Conservation (phyloP, 2,113 vertebrate genomes). For the Saimiri boliviensis region DNA sequence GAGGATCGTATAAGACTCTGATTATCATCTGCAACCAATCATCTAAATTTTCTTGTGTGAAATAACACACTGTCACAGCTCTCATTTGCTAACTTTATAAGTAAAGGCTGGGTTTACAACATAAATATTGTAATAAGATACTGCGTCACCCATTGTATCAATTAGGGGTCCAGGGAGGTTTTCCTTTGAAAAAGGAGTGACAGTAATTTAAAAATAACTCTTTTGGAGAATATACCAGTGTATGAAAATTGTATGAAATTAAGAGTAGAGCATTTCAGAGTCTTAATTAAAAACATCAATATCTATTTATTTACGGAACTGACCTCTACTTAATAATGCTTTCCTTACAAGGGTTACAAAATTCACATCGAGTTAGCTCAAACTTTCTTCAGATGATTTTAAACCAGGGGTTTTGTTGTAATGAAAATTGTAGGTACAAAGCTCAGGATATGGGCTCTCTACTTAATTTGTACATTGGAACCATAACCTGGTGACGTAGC, state of each 20-base stretch:
- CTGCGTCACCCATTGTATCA: too few relatives aligned
- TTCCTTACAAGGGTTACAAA: neutral
- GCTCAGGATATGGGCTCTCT: neutral
- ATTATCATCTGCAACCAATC: too few relatives aligned
- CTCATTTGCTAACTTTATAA: too few relatives aligned
- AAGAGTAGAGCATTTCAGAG: neutral
- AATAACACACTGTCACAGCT: neutral
- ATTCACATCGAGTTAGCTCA: neutral
- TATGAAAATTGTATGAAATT: neutral
- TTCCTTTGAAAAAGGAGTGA: neutral
- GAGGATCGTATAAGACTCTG: neutral
- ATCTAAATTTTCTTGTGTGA: neutral
- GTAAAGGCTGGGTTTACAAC: neutral
- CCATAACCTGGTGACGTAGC: neutral
- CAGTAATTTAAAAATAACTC: neutral
- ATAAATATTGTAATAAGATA: neutral
- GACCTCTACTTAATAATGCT: neutral
- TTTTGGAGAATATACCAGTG: neutral
- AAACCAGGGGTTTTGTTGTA: neutral
- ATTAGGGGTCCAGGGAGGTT: neutral
- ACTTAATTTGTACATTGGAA: neutral
- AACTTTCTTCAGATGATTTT: neutral
- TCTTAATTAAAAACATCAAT: neutral
- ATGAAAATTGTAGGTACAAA: neutral
- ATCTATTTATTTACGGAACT: neutral